Conservation (phyloP, 2,797 vertebrate genomes). For the Notolepis coatsorum region DNA sequence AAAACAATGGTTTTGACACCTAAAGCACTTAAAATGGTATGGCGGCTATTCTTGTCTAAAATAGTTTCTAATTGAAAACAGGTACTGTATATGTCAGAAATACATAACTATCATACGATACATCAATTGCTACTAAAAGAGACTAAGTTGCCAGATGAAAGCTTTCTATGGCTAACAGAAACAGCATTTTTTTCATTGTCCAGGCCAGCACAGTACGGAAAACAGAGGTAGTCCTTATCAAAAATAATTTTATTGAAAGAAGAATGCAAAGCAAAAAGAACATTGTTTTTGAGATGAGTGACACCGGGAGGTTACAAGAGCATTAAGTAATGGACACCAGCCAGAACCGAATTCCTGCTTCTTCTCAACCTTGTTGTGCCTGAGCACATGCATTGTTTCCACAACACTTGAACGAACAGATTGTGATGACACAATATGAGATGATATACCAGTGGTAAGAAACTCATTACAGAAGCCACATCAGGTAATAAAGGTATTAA, state of each 20-base stretch:
- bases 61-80: too few species aligned
- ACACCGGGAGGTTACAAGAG: slow-evolving; percentile 26
- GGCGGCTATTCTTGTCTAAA: background rate
- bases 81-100: too few species aligned
- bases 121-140: background rate
- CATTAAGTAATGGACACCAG: slow-evolving; percentile 26
- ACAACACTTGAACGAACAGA: slow-evolving; percentile 29
- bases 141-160: background rate
- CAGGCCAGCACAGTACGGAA: background rate
- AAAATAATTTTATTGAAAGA: slow-evolving; percentile 79
- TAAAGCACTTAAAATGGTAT: background rate
- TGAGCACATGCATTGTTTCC: slow-evolving; percentile 49
- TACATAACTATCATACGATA: background rate
- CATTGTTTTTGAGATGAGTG: slow-evolving; percentile 35
- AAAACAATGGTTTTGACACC: slow-evolving; percentile 27
- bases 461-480: slow-evolving; percentile 9
- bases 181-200: background rate
- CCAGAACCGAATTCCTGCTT: slow-evolving; percentile 57
- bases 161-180: background rate
- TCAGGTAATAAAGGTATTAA: background rate
- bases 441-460: slow-evolving; percentile 32
- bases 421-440: slow-evolving; percentile 43
- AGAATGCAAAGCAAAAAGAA: slow-evolving; percentile 42
- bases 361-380: slow-evolving; percentile 54
- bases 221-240: slow-evolving; percentile 55